A percentile compares a stretch with the other conserved stretches of the same genome.
These are phyloP conservation scores for Orchestia grillus DNA, from an alignment of 1,140 invertebrate genomes.

Conservation along the genomic window DNA sequence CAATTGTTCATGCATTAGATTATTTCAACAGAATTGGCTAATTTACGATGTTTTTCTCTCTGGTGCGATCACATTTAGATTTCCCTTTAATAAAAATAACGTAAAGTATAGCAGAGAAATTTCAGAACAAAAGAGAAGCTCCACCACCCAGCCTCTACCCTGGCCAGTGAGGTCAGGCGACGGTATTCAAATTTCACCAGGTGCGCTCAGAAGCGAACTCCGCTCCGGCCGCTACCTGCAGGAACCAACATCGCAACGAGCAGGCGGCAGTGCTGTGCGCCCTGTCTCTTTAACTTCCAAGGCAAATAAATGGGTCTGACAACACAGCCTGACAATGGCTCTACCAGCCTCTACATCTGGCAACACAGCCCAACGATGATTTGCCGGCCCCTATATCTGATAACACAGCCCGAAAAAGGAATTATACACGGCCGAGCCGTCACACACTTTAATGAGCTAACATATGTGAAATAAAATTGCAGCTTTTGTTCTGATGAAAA, in stretches of 20 bases:
- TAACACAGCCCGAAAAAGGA: too few relatives aligned
- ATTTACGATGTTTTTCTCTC: not conserved
- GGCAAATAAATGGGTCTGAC: too few relatives aligned
- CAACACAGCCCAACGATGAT: too few relatives aligned
- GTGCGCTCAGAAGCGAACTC: not conserved
- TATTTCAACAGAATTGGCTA: not conserved
- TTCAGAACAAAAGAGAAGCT: not conserved
- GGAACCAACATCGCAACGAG: too few relatives aligned
- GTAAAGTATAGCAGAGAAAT: not conserved
- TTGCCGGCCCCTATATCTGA: too few relatives aligned
- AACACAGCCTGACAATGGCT: too few relatives aligned
- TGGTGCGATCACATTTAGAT: not conserved
- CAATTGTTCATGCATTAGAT: not conserved
- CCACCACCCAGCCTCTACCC: not conserved
- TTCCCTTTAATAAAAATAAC: not conserved
- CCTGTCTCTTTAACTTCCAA: too few relatives aligned
- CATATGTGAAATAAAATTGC: not conserved
- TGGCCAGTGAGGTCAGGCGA: not conserved
- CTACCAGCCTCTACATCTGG: too few relatives aligned
- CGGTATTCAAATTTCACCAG: not conserved
- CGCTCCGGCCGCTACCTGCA: too few relatives aligned
- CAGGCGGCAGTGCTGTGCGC: too few relatives aligned
- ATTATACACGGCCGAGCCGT: not conserved
- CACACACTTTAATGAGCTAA: not conserved
- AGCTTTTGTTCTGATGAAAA: not conserved